Percentiles rank a stretch among this genome's conserved stretches.
These are phyloP conservation scores for Gryllus bimaculatus DNA, from an alignment of 1,140 invertebrate genomes.

Conservation along the genomic window DNA sequence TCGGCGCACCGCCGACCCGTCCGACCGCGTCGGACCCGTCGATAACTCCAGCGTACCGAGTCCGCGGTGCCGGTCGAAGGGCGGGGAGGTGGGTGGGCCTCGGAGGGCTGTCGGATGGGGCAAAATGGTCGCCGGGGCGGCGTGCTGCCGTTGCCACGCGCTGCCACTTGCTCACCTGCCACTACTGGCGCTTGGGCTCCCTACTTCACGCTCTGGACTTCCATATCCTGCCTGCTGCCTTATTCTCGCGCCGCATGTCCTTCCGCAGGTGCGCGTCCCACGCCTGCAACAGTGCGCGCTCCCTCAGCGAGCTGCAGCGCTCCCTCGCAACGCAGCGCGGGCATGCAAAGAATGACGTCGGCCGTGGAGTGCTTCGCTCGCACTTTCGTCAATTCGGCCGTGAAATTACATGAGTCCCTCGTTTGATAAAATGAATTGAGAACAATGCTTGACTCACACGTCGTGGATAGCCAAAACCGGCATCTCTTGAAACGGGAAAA, in stretches of 20 bases:
- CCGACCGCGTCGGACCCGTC: neutral
- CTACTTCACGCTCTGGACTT: slow-evolving; percentile 27
- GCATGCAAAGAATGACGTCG: too few relatives aligned
- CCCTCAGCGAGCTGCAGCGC: neutral
- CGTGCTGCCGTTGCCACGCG: neutral
- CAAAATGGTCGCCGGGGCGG: too few relatives aligned
- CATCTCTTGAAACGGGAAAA: too few relatives aligned
- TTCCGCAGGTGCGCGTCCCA: slow-evolving; percentile 19
- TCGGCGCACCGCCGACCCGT: neutral
- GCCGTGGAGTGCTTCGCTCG: too few relatives aligned
- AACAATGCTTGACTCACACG: too few relatives aligned
- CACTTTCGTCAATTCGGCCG: too few relatives aligned
- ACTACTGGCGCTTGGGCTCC: neutral
- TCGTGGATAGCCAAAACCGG: too few relatives aligned
- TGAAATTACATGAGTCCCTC: too few relatives aligned
- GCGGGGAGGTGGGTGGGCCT: neutral
- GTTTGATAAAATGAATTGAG: too few relatives aligned
- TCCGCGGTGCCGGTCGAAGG: too few relatives aligned
- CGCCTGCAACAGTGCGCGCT: slow-evolving; percentile 14
- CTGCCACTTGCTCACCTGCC: too few relatives aligned
- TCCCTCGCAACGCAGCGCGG: too few relatives aligned
- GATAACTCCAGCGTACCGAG: neutral
- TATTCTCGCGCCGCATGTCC: slow-evolving; percentile 15
- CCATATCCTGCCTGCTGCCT: slow-evolving; percentile 24
- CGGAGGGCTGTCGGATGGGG: neutral